Conservation (phyloP, 2,113 vertebrate genomes). For the Eptesicus fuscus region DNA sequence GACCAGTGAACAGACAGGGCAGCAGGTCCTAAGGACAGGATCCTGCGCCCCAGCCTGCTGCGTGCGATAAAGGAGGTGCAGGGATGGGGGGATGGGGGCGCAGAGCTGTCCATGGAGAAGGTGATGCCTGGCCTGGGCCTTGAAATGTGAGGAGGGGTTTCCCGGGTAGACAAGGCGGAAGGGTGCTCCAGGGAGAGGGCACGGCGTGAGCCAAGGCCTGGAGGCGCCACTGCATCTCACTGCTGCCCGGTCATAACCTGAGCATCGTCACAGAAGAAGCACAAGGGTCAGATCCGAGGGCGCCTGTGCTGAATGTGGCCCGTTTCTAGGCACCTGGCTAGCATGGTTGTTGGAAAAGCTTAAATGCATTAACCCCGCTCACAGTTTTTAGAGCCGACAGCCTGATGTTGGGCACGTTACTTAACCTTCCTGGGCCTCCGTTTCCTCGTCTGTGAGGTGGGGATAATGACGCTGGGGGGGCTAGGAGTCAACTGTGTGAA, state of each 20-base stretch:
- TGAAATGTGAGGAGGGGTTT: not conserved
- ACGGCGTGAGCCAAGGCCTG: not conserved
- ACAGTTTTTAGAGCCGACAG: not conserved
- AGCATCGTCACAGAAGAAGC: not conserved
- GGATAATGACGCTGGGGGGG: not conserved
- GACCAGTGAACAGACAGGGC: not conserved
- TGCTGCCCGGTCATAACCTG: not conserved
- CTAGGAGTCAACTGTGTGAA: not conserved
- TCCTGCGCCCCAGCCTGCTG: not conserved
- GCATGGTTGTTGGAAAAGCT: not conserved
- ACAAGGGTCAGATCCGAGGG: not conserved
- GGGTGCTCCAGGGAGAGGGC: not conserved
- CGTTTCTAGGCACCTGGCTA: not conserved
- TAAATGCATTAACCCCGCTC: not conserved
- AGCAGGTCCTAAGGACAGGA: rapidly evolving
- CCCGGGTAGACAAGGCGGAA: not conserved
- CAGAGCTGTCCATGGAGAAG: not conserved
- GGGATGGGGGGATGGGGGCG: not conserved
- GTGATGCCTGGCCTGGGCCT: not conserved
- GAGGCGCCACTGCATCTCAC: too few relatives aligned
- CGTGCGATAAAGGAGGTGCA: rapidly evolving
- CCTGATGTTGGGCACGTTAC: not conserved
- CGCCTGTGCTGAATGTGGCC: not conserved
- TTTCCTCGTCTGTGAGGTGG: not conserved
- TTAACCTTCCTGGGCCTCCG: not conserved